Evolutionary conservation across 2,113 vertebrate species (phyloP).

Genomic region (Odontophorus gujanensis): DNA sequence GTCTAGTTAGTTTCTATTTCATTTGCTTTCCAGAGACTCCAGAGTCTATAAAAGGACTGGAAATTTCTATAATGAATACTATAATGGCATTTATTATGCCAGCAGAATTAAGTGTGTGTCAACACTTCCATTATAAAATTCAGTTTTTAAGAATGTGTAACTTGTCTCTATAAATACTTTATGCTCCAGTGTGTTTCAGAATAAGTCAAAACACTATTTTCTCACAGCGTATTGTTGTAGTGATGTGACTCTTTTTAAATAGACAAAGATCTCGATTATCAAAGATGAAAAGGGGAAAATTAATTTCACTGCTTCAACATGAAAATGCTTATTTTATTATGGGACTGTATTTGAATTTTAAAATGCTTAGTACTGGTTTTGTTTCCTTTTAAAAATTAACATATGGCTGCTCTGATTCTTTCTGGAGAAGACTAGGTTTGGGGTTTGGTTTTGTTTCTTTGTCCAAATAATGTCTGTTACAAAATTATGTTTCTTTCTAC

Average conservation of each 20-base stretch:
- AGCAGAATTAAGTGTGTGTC: constrained; percentile 38
- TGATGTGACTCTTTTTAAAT: not conserved
- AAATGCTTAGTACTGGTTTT: not conserved
- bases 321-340: not conserved
- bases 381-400: not conserved
- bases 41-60: constrained; percentile 58
- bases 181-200: not conserved
- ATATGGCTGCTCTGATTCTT: not conserved
- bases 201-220: not conserved
- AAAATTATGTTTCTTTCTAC: not conserved
- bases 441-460: not conserved
- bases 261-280: not conserved
- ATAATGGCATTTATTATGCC: constrained; percentile 49
- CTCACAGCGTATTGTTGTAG: not conserved
- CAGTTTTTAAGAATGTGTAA: not conserved
- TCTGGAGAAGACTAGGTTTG: not conserved
- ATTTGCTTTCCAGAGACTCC: constrained; percentile 30
- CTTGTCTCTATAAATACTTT: constrained; percentile 26
- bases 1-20: not conserved
- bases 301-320: not conserved
- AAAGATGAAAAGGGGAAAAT: not conserved
- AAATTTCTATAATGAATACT: constrained; percentile 53
- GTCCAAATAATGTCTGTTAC: not conserved
- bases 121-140: constrained; percentile 56
- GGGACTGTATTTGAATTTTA: not conserved